These are phyloP conservation scores for Cheilinus undulatus DNA, from an alignment of 2,113 vertebrate genomes.

Conservation along the genomic window DNA sequence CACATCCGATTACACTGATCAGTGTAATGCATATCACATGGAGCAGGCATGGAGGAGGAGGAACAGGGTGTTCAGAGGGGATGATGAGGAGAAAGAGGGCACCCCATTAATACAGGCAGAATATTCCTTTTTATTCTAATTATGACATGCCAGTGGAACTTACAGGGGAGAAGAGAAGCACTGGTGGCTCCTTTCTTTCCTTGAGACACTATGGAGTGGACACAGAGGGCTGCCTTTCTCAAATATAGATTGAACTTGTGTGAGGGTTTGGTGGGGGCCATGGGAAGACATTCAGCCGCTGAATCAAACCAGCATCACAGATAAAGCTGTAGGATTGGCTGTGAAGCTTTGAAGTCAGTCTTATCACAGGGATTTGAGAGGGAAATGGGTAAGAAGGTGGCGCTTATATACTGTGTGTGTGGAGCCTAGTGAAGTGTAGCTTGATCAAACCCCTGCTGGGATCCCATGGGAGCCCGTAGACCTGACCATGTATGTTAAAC, in stretches of 20 bases:
- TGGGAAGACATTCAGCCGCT: conserved; percentile 65
- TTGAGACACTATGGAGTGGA: conserved; percentile 29
- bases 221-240: conserved; percentile 27
- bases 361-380: conserved; percentile 64
- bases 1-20: conserved; percentile 69
- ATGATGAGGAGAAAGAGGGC: conserved; percentile 33
- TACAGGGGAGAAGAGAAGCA: conserved; percentile 40
- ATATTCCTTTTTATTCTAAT: conserved; percentile 78
- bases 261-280: conserved; percentile 43
- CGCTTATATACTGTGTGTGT: conserved; percentile 66
- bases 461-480: conserved; percentile 54
- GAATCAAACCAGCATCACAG: conserved; percentile 74
- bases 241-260: conserved; percentile 18
- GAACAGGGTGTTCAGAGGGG: conserved; percentile 25
- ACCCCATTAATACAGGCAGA: conserved; percentile 65
- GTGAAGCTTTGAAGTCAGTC: conserved; percentile 77
- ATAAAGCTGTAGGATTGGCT: conserved; percentile 75
- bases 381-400: conserved; percentile 65
- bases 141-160: conserved; percentile 48
- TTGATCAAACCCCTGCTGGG: conserved; percentile 67
- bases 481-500: conserved; percentile 76
- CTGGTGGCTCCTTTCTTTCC: conserved; percentile 37
- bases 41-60: conserved; percentile 21
- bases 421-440: conserved; percentile 39
- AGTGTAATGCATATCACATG: conserved; percentile 48